These are phyloP conservation scores for Cephonodes hylas DNA, from an alignment of 2,888 invertebrate genomes.

Conservation along the genomic window DNA sequence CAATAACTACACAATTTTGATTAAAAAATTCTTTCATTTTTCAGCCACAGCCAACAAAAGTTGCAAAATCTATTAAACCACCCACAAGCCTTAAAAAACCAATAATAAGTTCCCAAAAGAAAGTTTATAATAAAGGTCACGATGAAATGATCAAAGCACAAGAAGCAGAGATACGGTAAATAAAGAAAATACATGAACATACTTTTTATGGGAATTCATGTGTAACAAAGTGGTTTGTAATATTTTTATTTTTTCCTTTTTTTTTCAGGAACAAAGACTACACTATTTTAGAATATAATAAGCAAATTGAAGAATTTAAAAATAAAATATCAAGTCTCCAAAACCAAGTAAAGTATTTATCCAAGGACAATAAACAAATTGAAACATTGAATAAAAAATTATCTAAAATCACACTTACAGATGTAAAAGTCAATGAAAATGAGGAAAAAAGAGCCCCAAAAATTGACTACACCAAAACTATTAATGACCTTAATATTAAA, in stretches of 20 bases:
- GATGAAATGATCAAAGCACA: conserved; percentile 66
- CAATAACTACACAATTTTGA: no score
- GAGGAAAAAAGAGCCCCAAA: conserved; percentile 13
- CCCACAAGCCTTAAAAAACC: conserved; percentile 48
- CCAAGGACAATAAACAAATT: conserved; percentile 5
- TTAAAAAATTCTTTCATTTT: conserved; percentile 20
- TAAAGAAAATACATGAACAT: background rate
- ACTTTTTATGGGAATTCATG: background rate
- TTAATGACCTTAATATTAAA: conserved; percentile 46
- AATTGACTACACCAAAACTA: conserved; percentile 20
- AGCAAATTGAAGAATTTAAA: conserved; percentile 71
- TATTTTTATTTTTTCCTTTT: conserved; percentile 3
- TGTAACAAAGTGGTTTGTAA: background rate
- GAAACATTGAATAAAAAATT: conserved; percentile 13
- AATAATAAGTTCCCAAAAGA: conserved; percentile 27
- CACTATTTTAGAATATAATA: conserved; percentile 66
- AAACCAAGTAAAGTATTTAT: conserved; percentile 20
- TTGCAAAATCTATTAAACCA: conserved; percentile 31
- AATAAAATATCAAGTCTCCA: conserved; percentile 55
- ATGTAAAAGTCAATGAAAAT: conserved; percentile 18
- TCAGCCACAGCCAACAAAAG: conserved; percentile 63
- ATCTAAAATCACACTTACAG: conserved; percentile 22
- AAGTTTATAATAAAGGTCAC: conserved; percentile 36
- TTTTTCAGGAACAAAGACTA: conserved; percentile 68
- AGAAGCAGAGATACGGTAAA: conserved; percentile 72